Conservation (phyloP, 2,888 invertebrate species). For the Eustalomyia histrio region DNA sequence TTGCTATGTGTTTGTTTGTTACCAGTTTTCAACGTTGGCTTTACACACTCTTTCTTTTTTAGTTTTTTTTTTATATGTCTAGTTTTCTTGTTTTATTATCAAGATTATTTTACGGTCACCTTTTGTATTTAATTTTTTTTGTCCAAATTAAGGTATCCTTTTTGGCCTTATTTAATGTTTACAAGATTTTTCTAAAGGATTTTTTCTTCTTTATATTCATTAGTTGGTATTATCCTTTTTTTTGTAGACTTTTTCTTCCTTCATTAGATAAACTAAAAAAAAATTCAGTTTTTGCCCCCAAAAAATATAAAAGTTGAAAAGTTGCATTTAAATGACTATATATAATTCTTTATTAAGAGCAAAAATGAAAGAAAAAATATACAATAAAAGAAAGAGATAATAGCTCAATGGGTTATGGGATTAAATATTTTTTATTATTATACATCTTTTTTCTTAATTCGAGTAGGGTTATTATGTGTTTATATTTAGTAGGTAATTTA, state of each 20-base stretch:
- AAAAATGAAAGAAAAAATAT: background rate
- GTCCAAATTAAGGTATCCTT: constrained; percentile 11
- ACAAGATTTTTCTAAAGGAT: constrained; percentile 5
- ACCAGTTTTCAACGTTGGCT: constrained; percentile 16
- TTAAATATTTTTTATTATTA: constrained; percentile 11
- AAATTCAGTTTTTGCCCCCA: background rate
- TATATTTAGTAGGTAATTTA: constrained; percentile 27
- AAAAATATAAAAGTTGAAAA: constrained; percentile 25
- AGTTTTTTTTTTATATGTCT: constrained; percentile 1
- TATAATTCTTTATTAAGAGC: constrained; percentile 18
- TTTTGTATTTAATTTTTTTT: constrained; percentile 26
- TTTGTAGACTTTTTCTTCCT: background rate
- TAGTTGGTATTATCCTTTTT: constrained; percentile 42
- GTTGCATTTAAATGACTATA: constrained; percentile 28
- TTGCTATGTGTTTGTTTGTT: background rate
- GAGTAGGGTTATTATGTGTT: constrained; percentile 41
- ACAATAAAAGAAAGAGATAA: constrained; percentile 21
- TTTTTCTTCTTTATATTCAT: constrained; percentile 38
- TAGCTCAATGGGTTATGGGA: constrained; percentile 16
- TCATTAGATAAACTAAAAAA: constrained; percentile 36
- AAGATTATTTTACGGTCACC: constrained; percentile 60
- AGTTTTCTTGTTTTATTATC: constrained; percentile 44
- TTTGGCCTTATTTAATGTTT: constrained; percentile 22
- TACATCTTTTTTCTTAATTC: background rate
- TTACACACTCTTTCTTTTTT: background rate